Conservation (phyloP, 2,888 invertebrate genomes). For the Rutpela maculata region DNA sequence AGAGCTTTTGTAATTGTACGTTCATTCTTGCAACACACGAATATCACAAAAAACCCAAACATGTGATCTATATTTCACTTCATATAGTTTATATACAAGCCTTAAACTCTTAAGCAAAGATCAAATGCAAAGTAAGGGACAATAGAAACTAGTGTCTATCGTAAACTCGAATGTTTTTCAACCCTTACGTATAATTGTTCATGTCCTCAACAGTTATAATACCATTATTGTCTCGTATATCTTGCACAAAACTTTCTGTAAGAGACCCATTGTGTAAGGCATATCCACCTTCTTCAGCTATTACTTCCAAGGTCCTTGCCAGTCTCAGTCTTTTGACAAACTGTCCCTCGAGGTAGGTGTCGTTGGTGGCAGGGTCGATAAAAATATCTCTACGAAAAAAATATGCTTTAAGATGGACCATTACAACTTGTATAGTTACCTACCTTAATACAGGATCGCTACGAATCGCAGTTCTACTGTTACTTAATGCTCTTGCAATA, state of each 20-base stretch:
- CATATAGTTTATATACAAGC: too few relatives aligned
- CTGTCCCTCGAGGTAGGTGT: slow-evolving; percentile 58
- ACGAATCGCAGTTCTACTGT: slow-evolving; percentile 26
- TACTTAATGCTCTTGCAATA: slow-evolving; percentile 59
- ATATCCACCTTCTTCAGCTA: slow-evolving; percentile 76
- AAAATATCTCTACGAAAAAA: slow-evolving; percentile 58
- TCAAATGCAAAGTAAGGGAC: too few relatives aligned
- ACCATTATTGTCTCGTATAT: slow-evolving; percentile 78
- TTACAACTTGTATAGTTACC: background rate
- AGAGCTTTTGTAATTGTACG: too few relatives aligned
- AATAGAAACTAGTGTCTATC: too few relatives aligned
- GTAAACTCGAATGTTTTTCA: background rate
- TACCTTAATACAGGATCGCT: slow-evolving; percentile 48
- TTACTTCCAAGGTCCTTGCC: slow-evolving; percentile 75
- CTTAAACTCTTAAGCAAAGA: too few relatives aligned
- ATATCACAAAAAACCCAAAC: too few relatives aligned
- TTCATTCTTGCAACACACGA: too few relatives aligned
- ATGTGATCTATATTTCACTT: too few relatives aligned
- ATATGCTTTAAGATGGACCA: background rate
- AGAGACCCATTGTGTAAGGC: slow-evolving; percentile 78
- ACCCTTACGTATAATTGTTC: slow-evolving; percentile 80
- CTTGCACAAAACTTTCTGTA: slow-evolving; percentile 70
- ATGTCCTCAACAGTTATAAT: slow-evolving; percentile 88
- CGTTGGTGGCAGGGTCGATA: slow-evolving; percentile 60
- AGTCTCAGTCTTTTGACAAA: slow-evolving; percentile 65